Evolutionary conservation across 2,797 vertebrate genomes (phyloP), one percentile per base, ranked within the genome.

Genomic region (Pangasius macronema): DNA sequence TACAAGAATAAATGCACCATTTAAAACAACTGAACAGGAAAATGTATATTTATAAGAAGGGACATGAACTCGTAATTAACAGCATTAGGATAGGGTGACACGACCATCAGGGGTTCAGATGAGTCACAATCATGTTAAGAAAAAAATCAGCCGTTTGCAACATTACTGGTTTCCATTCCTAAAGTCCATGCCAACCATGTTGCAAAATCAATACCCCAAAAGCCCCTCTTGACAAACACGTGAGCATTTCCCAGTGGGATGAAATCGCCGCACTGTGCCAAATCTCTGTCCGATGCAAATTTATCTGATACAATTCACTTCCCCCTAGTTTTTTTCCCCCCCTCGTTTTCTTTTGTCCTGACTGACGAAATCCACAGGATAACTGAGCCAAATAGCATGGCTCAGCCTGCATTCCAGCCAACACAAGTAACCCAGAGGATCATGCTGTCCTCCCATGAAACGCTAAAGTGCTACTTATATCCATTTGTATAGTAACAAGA

Each of bases 171-270:
- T 73, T 85, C 83, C 84, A 91, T 91, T 92, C 89, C 87, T n/a
- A 84, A 82, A 68, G 67, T 46, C 67, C 13, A 67, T 90, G 89
- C 91, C 89, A 92, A 88, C 88, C 84, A 83, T 79, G 76, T 94
- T 93, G 88, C 92, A 93, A 94, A 95, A 95, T 94, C 93, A 94
- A 94, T 94, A 93, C 92, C 93, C 87, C 89, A 91, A 89, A 89
- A 89, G 89, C 91, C 89, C 82, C 73, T 68, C 90, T 90, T 90
- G 90, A 93, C 91, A 91, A 93, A 92, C 91, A 92, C 83, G 83
- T 24, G 67, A 87, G 87, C 89, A 88, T 89, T 89, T 90, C 90
- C 91, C 91, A 72, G 73, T 53, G 84, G 91, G 89, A 86, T 49
- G 70, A 88, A 82, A 89, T 53, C 87, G 85, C 88, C 85, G 46